phyloP scores from a whole-genome alignment of 1,140 invertebrate genomes.

The Lepidurus apus region DNA sequence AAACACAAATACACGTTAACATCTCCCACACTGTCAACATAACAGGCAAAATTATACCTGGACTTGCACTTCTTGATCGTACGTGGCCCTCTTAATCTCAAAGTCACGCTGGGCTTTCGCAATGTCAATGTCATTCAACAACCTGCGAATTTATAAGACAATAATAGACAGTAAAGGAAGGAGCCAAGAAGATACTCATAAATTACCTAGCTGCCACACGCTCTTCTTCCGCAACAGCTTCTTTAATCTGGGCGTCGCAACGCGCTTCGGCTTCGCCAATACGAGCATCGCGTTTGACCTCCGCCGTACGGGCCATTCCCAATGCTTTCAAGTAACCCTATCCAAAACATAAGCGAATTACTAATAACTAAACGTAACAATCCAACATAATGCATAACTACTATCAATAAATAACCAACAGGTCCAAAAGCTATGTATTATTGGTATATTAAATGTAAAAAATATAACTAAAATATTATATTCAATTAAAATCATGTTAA shows the following conservation, averaged over 20 bases:
- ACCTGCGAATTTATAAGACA: slow-evolving; percentile 47
- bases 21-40: neutral
- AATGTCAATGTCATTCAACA: slow-evolving; percentile 91
- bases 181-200: neutral
- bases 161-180: neutral
- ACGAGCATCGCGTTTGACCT: slow-evolving; percentile 91
- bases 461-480: too few relatives aligned
- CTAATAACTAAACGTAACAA: too few relatives aligned
- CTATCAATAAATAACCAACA: too few relatives aligned
- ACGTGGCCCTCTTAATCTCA: slow-evolving; percentile 93
- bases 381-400: too few relatives aligned
- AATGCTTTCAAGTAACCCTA: slow-evolving; percentile 91
- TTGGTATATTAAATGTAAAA: too few relatives aligned
- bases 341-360: slow-evolving; percentile 35
- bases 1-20: slow-evolving; percentile 24
- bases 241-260: slow-evolving; percentile 79
- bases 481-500: too few relatives aligned
- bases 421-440: too few relatives aligned
- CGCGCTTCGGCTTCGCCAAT: slow-evolving; percentile 94
- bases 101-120: slow-evolving; percentile 94
- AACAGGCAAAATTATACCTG: slow-evolving; percentile 55
- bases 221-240: slow-evolving; percentile 93
- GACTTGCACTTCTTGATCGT: slow-evolving; percentile 93
- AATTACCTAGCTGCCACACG: slow-evolving; percentile 68
- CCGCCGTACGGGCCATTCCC: slow-evolving; percentile 91